Base-by-base conservation (phyloP, 2,888 invertebrate species). In the Phoenoteleia sp. region DNA sequence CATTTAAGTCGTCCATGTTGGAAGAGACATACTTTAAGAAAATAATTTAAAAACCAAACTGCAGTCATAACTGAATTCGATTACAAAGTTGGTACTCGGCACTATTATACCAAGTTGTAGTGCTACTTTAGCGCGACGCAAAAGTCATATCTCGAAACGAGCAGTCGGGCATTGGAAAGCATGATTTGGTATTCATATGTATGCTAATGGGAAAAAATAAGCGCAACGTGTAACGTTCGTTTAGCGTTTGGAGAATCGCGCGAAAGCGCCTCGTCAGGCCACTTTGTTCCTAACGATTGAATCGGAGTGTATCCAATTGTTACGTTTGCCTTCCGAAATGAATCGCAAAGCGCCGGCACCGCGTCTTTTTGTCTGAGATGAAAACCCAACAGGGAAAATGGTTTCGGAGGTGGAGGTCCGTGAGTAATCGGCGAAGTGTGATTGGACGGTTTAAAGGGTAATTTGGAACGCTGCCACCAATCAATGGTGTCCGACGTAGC, bases 381-480 rank as follows among this genome's bases (percentile, higher is more conserved):
- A 69, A 71, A 77, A 77, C 27, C 58, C 66, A 66, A 58, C 52
- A 11, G 67, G 58, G 56, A 54, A 36, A 69, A 81, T 67, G 33
- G 71, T 54, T 45, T 13, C 47, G 56, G 45, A 62, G 67, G 67
- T 67, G 74, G 69, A 52, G 71, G 64, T 39, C 36, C 56, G 80
- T 75, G 85, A 81, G 79, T 81, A 85, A 85, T 85, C 85, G 85
- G 47, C 72, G 62, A 49, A 71, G 84, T 85, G 83, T 82, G 85
- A 88, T 87, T 86, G 85, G 84, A 86, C 85, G 89, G 88, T 89
- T 89, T 88, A 88, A 89, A 88, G 87, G 87, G 87, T 91, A 90
- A 92, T 92, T 92, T 91, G 89, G 90, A 91, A 88, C 88, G 81
- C 74, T 90, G 91, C 91, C 91, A 90, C 89, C 89, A 89, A 91